Conservation (phyloP, 2,888 invertebrate species). For the Psylliodes chrysocephalus region DNA sequence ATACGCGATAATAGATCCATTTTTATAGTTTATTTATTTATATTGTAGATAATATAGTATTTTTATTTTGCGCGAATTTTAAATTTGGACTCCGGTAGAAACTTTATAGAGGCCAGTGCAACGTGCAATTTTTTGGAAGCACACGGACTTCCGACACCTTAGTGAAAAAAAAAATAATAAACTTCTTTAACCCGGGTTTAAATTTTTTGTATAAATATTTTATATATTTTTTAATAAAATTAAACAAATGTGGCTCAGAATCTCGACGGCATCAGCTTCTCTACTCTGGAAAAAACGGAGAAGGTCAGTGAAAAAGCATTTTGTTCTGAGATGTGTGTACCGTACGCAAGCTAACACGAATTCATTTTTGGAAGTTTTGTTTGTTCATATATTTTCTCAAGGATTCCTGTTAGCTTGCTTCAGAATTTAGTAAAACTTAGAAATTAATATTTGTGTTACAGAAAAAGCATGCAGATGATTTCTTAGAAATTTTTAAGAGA, state of each 20-base stretch:
- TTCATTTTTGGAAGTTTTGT: neutral
- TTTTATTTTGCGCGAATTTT: conserved; percentile 53
- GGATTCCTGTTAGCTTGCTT: conserved; percentile 50
- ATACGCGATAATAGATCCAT: conserved; percentile 59
- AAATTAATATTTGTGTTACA: conserved; percentile 41
- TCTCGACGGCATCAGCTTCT: conserved; percentile 40
- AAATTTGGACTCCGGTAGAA: conserved; percentile 48
- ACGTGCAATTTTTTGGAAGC: conserved; percentile 46
- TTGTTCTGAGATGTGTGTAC: conserved; percentile 50
- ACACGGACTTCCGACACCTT: conserved; percentile 49
- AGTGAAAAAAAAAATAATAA: conserved; percentile 44
- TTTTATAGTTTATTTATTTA: conserved; percentile 65
- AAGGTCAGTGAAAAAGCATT: conserved; percentile 57
- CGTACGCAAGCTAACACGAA: conserved; percentile 48
- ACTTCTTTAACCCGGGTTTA: conserved; percentile 49
- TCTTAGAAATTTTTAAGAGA: conserved; percentile 4
- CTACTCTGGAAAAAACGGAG: conserved; percentile 37
- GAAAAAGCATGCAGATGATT: conserved; percentile 35
- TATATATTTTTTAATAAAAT: conserved; percentile 41
- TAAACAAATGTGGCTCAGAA: conserved; percentile 35
- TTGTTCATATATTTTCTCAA: conserved; percentile 5
- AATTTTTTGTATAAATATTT: conserved; percentile 55
- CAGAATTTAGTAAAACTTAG: conserved; percentile 37
- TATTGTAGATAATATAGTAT: conserved; percentile 63
- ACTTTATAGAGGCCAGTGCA: conserved; percentile 60